Conservation (phyloP, 1,140 invertebrate species). For the Meloidogyne chitwoodi region DNA sequence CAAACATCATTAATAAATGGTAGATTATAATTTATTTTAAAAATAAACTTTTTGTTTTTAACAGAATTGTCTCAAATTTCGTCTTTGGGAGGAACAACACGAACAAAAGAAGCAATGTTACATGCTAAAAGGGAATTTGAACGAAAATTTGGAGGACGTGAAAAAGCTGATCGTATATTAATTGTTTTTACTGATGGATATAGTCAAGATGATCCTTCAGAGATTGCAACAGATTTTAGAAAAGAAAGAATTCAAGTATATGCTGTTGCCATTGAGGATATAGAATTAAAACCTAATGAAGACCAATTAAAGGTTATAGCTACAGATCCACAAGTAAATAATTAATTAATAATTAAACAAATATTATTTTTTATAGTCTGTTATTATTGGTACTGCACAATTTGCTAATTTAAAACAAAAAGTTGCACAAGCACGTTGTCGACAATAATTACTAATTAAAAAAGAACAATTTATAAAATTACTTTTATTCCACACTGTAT, state of each 20-base stretch:
- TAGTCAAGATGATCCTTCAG: constrained; percentile 29
- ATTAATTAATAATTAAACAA: neutral
- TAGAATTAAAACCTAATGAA: constrained; percentile 16
- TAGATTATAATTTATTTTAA: neutral
- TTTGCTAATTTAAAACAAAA: constrained; percentile 9
- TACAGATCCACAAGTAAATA: constrained; percentile 21
- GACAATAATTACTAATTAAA: neutral
- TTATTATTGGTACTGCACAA: neutral
- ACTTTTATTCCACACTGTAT: too few relatives aligned
- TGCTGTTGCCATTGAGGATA: constrained; percentile 24
- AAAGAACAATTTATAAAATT: too few relatives aligned
- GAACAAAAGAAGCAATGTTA: constrained; percentile 23
- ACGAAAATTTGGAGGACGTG: constrained; percentile 26
- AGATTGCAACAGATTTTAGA: constrained; percentile 18
- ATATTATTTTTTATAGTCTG: neutral
- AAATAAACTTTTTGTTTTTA: neutral
- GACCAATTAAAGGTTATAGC: constrained; percentile 27
- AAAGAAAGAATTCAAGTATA: constrained; percentile 30
- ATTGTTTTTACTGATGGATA: constrained; percentile 32
- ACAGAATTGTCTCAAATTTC: constrained; percentile 6
- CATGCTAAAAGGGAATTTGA: constrained; percentile 25
- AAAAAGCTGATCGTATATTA: constrained; percentile 11
- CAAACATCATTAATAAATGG: constrained; percentile 24
- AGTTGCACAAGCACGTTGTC: neutral
- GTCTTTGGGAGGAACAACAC: constrained; percentile 28